phyloP scores from a whole-genome alignment of 2,797 vertebrate genomes.

The Pseudotriccus pelzelni region DNA sequence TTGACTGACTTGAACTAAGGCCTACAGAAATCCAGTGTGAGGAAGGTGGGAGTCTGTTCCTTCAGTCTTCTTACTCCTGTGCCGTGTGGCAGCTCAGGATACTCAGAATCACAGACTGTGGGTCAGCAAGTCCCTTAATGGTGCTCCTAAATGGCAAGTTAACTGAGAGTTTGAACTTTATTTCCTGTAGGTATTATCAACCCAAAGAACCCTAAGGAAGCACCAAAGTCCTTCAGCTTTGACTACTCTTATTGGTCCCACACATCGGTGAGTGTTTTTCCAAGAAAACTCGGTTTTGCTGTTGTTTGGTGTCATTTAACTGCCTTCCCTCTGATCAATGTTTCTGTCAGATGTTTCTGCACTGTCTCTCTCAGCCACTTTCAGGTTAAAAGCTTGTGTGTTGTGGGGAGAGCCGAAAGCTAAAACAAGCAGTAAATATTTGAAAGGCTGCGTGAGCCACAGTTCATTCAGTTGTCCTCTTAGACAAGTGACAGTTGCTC shows the following conservation, averaged over 20 bases:
- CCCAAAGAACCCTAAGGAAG: slow-evolving; percentile 98
- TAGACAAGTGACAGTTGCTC: neutral
- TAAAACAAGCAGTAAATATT: neutral
- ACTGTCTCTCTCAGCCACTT: neutral
- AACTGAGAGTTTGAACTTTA: neutral
- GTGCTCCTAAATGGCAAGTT: neutral
- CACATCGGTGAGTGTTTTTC: slow-evolving; percentile 86
- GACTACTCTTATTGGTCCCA: slow-evolving; percentile 99
- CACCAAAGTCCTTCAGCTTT: slow-evolving; percentile 97
- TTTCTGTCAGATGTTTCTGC: neutral
- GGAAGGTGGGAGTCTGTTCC: neutral
- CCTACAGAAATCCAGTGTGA: neutral
- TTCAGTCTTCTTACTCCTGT: neutral
- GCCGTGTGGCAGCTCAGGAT: neutral
- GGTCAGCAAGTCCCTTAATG: neutral
- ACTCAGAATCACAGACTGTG: neutral
- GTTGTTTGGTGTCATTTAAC: neutral
- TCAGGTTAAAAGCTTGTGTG: neutral
- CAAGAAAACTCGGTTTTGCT: neutral
- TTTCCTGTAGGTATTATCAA: slow-evolving; percentile 88
- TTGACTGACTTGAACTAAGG: neutral
- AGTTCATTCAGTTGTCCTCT: neutral
- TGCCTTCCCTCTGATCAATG: neutral
- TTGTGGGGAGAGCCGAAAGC: neutral
- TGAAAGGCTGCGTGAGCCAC: neutral